A percentile compares a stretch with the other conserved stretches of the same genome.
These are phyloP conservation scores for Sebastes dallii DNA, from an alignment of 2,797 vertebrate species.

Conservation along the genomic window DNA sequence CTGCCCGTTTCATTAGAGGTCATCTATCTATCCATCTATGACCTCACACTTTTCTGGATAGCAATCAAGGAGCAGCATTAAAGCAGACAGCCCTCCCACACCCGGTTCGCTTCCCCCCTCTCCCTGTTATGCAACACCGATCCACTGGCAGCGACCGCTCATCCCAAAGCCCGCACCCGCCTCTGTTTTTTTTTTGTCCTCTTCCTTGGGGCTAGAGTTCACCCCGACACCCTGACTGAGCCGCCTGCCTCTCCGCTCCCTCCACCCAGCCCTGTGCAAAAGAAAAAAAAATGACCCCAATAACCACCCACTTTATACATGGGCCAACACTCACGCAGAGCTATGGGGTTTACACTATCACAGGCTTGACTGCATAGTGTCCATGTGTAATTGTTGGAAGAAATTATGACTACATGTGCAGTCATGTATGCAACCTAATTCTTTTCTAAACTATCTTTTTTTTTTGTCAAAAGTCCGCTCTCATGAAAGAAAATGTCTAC, in stretches of 20 bases:
- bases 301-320: slow-evolving; percentile 15
- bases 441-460: neutral
- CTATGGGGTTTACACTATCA: slow-evolving; percentile 20
- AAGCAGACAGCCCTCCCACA: slow-evolving; percentile 35
- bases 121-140: slow-evolving; percentile 61
- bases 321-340: slow-evolving; percentile 18
- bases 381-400: slow-evolving; percentile 33
- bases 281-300: slow-evolving; percentile 13
- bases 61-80: slow-evolving; percentile 39
- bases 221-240: slow-evolving; percentile 4
- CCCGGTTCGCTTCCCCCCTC: slow-evolving; percentile 14
- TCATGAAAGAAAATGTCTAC: neutral
- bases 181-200: slow-evolving; percentile 24
- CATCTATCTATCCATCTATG: slow-evolving; percentile 7
- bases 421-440: slow-evolving; percentile 21
- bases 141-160: slow-evolving; percentile 49
- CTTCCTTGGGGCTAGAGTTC: slow-evolving; percentile 34
- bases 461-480: slow-evolving; percentile 1
- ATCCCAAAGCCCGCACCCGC: slow-evolving; percentile 42
- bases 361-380: slow-evolving; percentile 21
- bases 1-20: neutral
- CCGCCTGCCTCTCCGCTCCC: neutral
- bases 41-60: slow-evolving; percentile 35
- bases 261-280: neutral
- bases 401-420: slow-evolving; percentile 7